phyloP scores from a whole-genome alignment of 1,140 invertebrate genomes.

The Drosophila dunni region DNA sequence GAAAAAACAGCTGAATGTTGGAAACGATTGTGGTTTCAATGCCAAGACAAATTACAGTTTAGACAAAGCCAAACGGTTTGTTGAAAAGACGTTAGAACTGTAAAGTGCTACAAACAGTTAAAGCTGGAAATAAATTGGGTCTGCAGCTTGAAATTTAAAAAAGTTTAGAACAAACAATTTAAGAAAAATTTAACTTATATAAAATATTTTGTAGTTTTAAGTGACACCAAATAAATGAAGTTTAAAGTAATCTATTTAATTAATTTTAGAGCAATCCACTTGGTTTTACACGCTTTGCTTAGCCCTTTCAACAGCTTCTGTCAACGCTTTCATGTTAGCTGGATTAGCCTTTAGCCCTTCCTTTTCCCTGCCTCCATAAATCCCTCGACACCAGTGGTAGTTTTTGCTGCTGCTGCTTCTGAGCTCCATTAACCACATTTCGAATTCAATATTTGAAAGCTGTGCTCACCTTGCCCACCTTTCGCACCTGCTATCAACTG shows the following conservation, averaged over 20 bases:
- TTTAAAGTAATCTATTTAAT: background rate
- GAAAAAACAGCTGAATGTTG: background rate
- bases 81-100: too few relatives aligned
- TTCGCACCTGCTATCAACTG: background rate
- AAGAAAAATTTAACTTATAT: too few relatives aligned
- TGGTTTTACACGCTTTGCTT: background rate
- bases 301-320: background rate
- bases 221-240: background rate
- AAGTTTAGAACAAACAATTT: too few relatives aligned
- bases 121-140: too few relatives aligned
- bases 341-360: background rate
- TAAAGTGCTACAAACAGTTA: too few relatives aligned
- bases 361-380: background rate
- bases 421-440: slow-evolving; percentile 34
- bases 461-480: background rate
- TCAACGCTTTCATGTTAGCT: slow-evolving; percentile 2
- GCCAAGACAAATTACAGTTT: background rate
- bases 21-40: background rate
- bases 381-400: slow-evolving; percentile 12
- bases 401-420: slow-evolving; percentile 13
- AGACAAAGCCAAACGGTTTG: background rate
- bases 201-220: too few relatives aligned
- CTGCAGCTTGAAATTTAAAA: too few relatives aligned
- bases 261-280: background rate
- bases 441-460: slow-evolving; percentile 32